These are phyloP conservation scores for Cromileptes altivelis DNA, from an alignment of 2,113 vertebrate species.

Conservation along the genomic window DNA sequence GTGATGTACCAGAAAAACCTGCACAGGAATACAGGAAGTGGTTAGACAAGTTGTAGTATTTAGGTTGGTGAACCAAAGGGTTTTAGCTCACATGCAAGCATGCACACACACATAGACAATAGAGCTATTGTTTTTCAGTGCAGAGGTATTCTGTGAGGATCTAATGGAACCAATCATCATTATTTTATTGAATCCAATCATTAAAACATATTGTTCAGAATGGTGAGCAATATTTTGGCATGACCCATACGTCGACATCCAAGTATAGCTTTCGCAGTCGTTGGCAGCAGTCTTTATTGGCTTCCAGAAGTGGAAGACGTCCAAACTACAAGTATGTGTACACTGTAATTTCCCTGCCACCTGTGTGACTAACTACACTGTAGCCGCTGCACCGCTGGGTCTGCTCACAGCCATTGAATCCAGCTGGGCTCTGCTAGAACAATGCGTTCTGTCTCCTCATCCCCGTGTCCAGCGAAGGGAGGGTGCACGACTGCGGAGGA, in stretches of 20 bases:
- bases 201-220: slow-evolving; percentile 65
- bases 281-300: slow-evolving; percentile 77
- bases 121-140: slow-evolving; percentile 53
- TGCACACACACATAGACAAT: slow-evolving; percentile 35
- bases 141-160: slow-evolving; percentile 22
- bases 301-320: slow-evolving; percentile 71
- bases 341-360: slow-evolving; percentile 80
- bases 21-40: slow-evolving; percentile 17
- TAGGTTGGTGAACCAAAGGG: slow-evolving; percentile 20
- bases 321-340: slow-evolving; percentile 70
- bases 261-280: slow-evolving; percentile 77
- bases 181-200: slow-evolving; percentile 63
- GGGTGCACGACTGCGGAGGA: slow-evolving; percentile 44
- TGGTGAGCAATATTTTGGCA: slow-evolving; percentile 73
- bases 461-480: slow-evolving; percentile 26
- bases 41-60: slow-evolving; percentile 36
- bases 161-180: slow-evolving; percentile 55
- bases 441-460: slow-evolving; percentile 72
- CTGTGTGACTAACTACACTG: slow-evolving; percentile 69
- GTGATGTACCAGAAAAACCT: neutral
- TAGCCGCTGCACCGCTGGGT: slow-evolving; percentile 40
- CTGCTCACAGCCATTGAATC: slow-evolving; percentile 50
- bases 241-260: slow-evolving; percentile 48
- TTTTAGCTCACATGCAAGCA: slow-evolving; percentile 36
- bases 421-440: slow-evolving; percentile 66